Evolutionary conservation across 2,888 invertebrate genomes (phyloP).

Genomic region (Sinodicranocentrus sp.): DNA sequence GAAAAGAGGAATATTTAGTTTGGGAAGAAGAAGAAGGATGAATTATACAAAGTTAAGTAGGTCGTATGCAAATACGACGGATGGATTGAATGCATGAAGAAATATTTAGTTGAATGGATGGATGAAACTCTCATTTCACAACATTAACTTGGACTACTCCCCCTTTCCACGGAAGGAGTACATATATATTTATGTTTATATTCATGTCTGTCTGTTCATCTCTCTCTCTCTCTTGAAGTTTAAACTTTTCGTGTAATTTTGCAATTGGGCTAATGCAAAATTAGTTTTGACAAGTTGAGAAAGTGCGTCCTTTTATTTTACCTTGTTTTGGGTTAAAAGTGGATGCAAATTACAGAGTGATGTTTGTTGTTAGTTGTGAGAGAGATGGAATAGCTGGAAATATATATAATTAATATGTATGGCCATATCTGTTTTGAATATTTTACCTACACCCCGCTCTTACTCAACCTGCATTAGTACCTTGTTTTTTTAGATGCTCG

Average conservation of each 20-base stretch:
- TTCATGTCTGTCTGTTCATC: not conserved
- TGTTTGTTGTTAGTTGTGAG: no score
- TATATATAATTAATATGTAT: not conserved
- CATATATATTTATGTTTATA: not conserved
- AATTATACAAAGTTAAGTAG: conserved; percentile 56
- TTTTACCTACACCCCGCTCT: no score
- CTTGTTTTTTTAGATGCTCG: no score
- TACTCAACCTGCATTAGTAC: no score
- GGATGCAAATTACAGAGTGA: no score
- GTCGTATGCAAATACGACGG: conserved; percentile 54
- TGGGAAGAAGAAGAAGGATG: conserved; percentile 15
- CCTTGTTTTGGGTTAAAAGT: no score
- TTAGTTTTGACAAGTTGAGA: conserved; percentile 63
- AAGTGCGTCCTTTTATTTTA: conserved; percentile 14
- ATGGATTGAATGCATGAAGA: conserved; percentile 38
- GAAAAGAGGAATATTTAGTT: not conserved
- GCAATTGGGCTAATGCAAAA: conserved; percentile 59
- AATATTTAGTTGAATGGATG: conserved; percentile 21
- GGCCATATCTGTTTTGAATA: not conserved
- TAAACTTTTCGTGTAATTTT: conserved; percentile 48
- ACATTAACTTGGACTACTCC: conserved; percentile 28
- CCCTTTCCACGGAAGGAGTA: not conserved
- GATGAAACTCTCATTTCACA: conserved; percentile 28
- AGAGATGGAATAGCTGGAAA: not conserved
- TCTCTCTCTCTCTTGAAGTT: conserved; percentile 1